Evolutionary conservation across 2,797 vertebrate species (phyloP).

Genomic region (Lateolabrax maculatus): DNA sequence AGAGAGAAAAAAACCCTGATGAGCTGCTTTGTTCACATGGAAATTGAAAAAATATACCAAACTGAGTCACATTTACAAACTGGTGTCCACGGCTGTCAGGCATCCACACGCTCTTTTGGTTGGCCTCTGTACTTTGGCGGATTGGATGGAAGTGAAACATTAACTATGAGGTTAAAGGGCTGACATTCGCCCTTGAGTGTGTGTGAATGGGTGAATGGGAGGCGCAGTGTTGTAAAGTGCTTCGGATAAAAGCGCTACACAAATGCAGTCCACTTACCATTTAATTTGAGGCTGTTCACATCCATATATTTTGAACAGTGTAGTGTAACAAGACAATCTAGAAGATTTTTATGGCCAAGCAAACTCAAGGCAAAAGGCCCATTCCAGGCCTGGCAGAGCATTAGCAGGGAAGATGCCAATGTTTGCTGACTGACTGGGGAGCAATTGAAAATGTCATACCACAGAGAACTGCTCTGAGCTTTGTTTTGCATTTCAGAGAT

Average conservation of each 20-base stretch:
- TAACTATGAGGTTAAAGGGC: neutral
- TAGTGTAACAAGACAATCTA: neutral
- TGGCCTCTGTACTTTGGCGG: neutral
- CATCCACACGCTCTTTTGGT: neutral
- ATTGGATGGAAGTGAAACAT: neutral
- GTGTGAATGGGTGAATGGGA: no score
- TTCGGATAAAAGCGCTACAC: no score
- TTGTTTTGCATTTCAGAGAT: slow-evolving; percentile 13
- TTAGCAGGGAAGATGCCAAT: neutral
- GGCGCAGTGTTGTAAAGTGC: no score
- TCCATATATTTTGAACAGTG: neutral
- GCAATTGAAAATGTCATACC: slow-evolving; percentile 1
- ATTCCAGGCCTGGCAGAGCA: neutral
- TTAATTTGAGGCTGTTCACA: neutral
- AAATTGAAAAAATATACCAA: neutral
- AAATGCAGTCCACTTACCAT: no score
- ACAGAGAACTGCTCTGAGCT: slow-evolving; percentile 2
- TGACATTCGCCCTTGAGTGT: no score
- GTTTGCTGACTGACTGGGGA: no score
- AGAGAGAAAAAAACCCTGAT: neutral
- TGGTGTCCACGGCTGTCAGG: neutral
- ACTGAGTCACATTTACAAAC: neutral
- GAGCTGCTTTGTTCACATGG: neutral
- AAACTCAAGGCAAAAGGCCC: neutral
- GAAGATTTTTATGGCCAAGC: neutral